Evolutionary conservation across 2,888 invertebrate genomes (phyloP).

Genomic region (Alviniconcha strummeri): DNA sequence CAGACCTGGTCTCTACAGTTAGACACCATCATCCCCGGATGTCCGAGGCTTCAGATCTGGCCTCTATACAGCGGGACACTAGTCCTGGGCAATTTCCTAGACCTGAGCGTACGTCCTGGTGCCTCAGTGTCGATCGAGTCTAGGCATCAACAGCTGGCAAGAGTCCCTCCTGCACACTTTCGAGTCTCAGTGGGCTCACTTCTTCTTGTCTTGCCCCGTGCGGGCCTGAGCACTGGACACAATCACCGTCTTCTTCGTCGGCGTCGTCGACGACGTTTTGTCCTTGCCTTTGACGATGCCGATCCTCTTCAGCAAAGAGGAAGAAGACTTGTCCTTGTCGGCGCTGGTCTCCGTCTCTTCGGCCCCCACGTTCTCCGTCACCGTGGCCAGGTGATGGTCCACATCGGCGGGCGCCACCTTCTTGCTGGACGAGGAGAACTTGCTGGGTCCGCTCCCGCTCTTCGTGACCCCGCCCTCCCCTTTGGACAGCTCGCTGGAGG

Average conservation of each 20-base stretch:
- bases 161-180: no score
- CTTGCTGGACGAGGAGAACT: constrained; percentile 16
- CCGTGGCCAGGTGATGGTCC: constrained; percentile 44
- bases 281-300: constrained; percentile 54
- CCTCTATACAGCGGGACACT: no score
- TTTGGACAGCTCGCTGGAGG: constrained; percentile 30
- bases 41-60: no score
- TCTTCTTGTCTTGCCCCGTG: constrained; percentile 34
- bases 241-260: constrained; percentile 39
- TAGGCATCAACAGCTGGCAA: no score
- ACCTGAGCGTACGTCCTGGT: no score
- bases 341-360: constrained; percentile 39
- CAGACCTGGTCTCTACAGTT: no score
- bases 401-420: constrained; percentile 26
- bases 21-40: no score
- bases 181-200: not conserved
- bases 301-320: constrained; percentile 57
- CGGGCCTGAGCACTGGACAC: constrained; percentile 28
- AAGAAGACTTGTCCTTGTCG: constrained; percentile 46
- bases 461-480: not conserved
- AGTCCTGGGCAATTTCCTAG: no score
- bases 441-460: constrained; percentile 6
- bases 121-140: no score
- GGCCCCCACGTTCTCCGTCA: constrained; percentile 42
- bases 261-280: constrained; percentile 44